A percentile compares a stretch with the other conserved stretches of the same genome.
phyloP scores from a whole-genome alignment of 2,113 vertebrate genomes.

The Mus pahari region DNA sequence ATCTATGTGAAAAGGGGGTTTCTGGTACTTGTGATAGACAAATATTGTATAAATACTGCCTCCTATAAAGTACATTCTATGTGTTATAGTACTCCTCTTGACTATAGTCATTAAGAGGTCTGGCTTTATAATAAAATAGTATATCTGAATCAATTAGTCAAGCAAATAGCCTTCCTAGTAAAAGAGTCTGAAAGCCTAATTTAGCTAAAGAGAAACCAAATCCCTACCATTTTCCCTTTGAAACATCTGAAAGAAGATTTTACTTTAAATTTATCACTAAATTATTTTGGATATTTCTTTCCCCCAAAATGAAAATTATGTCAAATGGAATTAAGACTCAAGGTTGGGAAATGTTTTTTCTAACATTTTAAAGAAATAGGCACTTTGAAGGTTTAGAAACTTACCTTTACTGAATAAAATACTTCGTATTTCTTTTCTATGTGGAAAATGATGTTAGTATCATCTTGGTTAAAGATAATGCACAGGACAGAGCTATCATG shows the following conservation, averaged over 20 bases:
- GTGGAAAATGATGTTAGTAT: background rate
- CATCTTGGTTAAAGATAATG: background rate
- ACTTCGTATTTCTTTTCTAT: background rate
- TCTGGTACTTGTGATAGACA: background rate
- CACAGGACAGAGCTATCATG: slow-evolving; percentile 1
- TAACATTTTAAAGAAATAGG: background rate
- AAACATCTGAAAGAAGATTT: slow-evolving; percentile 19
- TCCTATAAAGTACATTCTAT: background rate
- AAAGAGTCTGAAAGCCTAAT: background rate
- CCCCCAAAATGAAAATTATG: background rate
- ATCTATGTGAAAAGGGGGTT: background rate
- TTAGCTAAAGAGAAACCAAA: background rate
- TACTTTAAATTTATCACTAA: background rate
- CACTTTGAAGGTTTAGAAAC: background rate
- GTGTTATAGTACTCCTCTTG: background rate
- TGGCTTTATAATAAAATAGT: slow-evolving; percentile 9
- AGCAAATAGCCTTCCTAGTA: slow-evolving; percentile 24
- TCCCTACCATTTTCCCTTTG: background rate
- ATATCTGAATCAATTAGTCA: slow-evolving; percentile 8
- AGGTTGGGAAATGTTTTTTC: slow-evolving; percentile 11
- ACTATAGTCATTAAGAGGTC: background rate
- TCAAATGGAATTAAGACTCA: background rate
- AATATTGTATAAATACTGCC: background rate
- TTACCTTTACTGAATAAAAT: background rate
- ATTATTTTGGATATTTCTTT: background rate